Percentiles rank a stretch among this genome's conserved stretches.
These are phyloP conservation scores for Neria commutata DNA, from an alignment of 2,888 invertebrate genomes.

Conservation along the genomic window DNA sequence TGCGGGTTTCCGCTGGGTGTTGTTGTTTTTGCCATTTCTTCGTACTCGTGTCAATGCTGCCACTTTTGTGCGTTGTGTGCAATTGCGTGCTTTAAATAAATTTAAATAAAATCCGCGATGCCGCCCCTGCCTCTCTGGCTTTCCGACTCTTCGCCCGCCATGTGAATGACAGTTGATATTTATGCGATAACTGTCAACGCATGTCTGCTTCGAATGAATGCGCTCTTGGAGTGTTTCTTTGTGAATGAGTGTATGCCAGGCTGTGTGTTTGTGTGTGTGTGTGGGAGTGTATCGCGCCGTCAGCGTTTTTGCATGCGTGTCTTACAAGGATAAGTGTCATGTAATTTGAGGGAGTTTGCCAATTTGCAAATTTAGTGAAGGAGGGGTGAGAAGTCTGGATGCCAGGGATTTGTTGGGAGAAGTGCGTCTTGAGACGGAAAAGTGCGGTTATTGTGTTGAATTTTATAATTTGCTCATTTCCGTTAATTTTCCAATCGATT, in stretches of 20 bases:
- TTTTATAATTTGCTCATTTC: too few species aligned
- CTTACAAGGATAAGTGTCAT: conserved; percentile 13
- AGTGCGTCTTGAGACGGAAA: conserved; percentile 1
- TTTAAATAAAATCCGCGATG: conserved; percentile 36
- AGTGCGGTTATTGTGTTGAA: background rate
- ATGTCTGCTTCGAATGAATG: conserved; percentile 26
- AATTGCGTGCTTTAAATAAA: conserved; percentile 41
- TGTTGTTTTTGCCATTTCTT: conserved; percentile 31
- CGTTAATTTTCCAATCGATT: background rate
- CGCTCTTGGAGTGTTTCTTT: conserved; percentile 22
- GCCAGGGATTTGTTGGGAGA: conserved; percentile 12
- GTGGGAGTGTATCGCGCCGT: background rate
- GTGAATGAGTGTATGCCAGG: too few species aligned
- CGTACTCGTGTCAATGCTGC: conserved; percentile 3
- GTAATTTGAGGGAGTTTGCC: conserved; percentile 37
- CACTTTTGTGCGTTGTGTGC: conserved; percentile 34
- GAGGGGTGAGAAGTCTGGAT: conserved; percentile 20
- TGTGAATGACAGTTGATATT: conserved; percentile 43
- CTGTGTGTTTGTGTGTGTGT: too few species aligned
- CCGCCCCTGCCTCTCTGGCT: too few species aligned
- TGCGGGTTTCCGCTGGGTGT: conserved; percentile 30
- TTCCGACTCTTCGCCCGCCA: background rate
- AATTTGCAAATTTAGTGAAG: conserved; percentile 30
- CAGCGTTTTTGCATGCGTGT: conserved; percentile 26
- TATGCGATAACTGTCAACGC: conserved; percentile 44